Base-by-base conservation (phyloP, 1,140 invertebrate genomes). In the Phthorimaea operculella region DNA sequence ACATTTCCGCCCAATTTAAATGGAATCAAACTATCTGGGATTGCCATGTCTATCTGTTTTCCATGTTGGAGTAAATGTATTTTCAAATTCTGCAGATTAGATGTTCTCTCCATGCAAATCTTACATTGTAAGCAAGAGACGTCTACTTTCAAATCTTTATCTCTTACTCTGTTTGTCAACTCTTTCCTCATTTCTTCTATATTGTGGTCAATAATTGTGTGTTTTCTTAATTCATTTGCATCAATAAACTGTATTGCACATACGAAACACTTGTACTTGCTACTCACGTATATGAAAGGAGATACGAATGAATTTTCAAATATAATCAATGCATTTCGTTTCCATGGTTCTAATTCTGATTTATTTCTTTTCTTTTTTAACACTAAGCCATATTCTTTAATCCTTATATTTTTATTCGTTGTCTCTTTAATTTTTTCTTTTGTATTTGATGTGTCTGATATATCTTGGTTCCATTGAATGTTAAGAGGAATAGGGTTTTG, bases 191-290 rank as follows among this genome's bases (percentile, higher is more conserved):
- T 51, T 44, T 82, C 77, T 44, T 63, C 60, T 0, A 64, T 33
- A 18, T 8, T 64, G 39, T 82, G 79, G 9, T 62, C 56, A 11
- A 58, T 58, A 10, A 57, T 36, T 9, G 66, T 60, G 54, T 82
- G 79, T 17, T 69, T 51, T 59, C 68, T 68, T 21, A 82, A 55
- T 14, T 59, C 21, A 17, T 18, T 48, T 17, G 71, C 57, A 14
- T 76, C 71, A 15, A 80, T 8, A 55, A 70, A 80, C 0, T 50
- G 45, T 58, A 69, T 63, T 0, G 62, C 34, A 21, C 79, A 83
- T 33, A 74, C 60, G 36, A 78, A 72, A 53, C 79, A 83, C 65
- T 79, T 78, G 57, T 73, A 83, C 55, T 73, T 79, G 54, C 74
- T 76, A 10, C 53, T 58, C 0, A 64, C 50, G 18, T 80, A 67